A percentile compares a stretch with the other conserved stretches of the same genome.
phyloP scores from a whole-genome alignment of 2,113 vertebrate genomes.

The Eleginops maclovinus region DNA sequence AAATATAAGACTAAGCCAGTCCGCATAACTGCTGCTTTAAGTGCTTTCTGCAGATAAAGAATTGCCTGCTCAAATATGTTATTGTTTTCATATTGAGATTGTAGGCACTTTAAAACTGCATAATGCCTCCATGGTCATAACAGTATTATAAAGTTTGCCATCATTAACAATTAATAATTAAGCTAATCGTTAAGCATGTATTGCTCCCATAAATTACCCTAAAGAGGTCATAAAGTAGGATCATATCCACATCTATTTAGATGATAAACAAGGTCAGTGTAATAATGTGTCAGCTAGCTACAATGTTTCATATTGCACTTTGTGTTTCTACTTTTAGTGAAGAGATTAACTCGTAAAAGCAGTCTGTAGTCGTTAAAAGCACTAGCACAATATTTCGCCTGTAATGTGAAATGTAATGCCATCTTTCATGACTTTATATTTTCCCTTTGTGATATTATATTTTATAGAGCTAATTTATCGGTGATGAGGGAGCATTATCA shows the following conservation, averaged over 20 bases:
- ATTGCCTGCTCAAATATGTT: constrained; percentile 9
- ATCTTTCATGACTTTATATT: constrained; percentile 42
- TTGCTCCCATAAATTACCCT: neutral
- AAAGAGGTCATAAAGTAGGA: neutral
- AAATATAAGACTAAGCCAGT: constrained; percentile 57
- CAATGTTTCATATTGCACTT: constrained; percentile 1
- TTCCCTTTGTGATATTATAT: constrained; percentile 54
- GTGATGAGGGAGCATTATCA: constrained; percentile 59
- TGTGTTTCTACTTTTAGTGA: neutral
- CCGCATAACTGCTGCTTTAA: constrained; percentile 31
- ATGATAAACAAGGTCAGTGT: constrained; percentile 28
- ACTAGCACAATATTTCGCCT: constrained; percentile 33
- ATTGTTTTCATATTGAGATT: constrained; percentile 13
- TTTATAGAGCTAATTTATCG: constrained; percentile 57
- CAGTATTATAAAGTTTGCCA: neutral
- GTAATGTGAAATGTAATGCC: constrained; percentile 42
- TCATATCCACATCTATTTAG: constrained; percentile 4
- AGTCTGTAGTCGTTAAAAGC: constrained; percentile 35
- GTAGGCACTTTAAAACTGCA: neutral
- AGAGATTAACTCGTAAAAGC: constrained; percentile 37
- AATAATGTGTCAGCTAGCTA: neutral
- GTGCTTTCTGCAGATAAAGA: constrained; percentile 59
- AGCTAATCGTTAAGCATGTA: neutral
- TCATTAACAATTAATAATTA: constrained; percentile 12
- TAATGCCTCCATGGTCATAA: neutral